Base-by-base conservation (phyloP, 1,140 invertebrate genomes). In the Helicoverpa zea region DNA sequence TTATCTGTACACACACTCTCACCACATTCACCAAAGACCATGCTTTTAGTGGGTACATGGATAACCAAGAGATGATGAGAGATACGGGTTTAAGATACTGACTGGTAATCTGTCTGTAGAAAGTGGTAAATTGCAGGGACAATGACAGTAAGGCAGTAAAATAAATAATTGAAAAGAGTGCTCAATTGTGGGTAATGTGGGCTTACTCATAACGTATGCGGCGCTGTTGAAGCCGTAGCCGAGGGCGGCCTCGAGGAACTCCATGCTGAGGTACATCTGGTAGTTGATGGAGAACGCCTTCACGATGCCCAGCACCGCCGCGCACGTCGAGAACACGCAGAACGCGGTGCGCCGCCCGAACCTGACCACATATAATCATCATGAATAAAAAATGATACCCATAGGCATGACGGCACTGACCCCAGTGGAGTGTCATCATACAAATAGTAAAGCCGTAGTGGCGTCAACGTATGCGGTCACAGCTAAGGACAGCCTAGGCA, bases 151-250 rank as follows among this genome's bases (percentile, higher is more conserved):
- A 43, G 0, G 35, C 5, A 9, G 35, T 35, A 12, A 66, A 86
- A 88, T 85, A 89, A 9, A 18, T 7, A 11, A 23, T 18, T 18
- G 18, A 14, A 58, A 10, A 58, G n/a, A 14, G 16, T 23, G 3
- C 56, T 18, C 9, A n/a, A 9, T n/a, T 1, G n/a, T 18, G 5
- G 12, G 12, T n/a, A 23, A 30, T 13, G 12, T 52, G 3, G 4
- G 1, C 72, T 59, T 61, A 96, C 96, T 95, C 92, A 96, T 92
- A 82, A 97, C 95, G 84, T 96, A 97, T 43, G 92, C 96, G 52
- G 96, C 95, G 81, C 94, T 95, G 83, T 95, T 96, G 80, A 96
- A 95, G 4, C 96, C 96, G 54, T 96, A 93, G 3, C 94, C 94
- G 30, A 95, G 89, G 7, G 90, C 89, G 2, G 95, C 94, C 82